Evolutionary conservation across 2,888 invertebrate species (phyloP).

Genomic region (Drosophila bunnanda): DNA sequence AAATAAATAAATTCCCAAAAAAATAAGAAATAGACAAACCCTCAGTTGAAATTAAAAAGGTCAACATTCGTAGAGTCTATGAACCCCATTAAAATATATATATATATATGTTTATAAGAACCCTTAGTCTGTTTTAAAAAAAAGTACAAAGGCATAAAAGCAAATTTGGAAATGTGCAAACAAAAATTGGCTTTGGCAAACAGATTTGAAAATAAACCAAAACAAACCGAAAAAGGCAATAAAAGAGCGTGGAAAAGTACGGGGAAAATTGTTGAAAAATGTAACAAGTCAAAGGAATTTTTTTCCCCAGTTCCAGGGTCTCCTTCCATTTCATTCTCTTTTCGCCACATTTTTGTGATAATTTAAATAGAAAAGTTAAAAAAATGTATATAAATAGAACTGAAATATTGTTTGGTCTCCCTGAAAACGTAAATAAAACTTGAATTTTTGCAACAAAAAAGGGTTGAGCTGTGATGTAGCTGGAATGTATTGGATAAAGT

Average conservation of each 20-base stretch:
- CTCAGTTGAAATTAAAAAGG: not conserved
- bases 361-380: slow-evolving; percentile 35
- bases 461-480: not conserved
- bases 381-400: slow-evolving; percentile 4
- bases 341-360: slow-evolving; percentile 29
- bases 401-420: slow-evolving; percentile 11
- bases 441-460: slow-evolving; percentile 12
- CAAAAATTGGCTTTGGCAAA: slow-evolving; percentile 34
- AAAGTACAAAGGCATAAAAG: slow-evolving; percentile 28
- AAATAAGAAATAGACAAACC: not conserved
- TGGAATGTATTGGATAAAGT: not conserved
- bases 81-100: slow-evolving; percentile 13
- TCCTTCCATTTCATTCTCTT: not conserved
- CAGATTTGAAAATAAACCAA: slow-evolving; percentile 42
- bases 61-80: slow-evolving; percentile 12
- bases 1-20: not conserved
- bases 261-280: slow-evolving; percentile 38
- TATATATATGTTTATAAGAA: not conserved
- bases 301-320: slow-evolving; percentile 4
- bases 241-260: slow-evolving; percentile 26
- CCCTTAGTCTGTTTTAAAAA: not conserved
- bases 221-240: slow-evolving; percentile 30
- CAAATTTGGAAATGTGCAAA: slow-evolving; percentile 29
- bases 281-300: slow-evolving; percentile 44
- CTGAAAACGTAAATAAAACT: slow-evolving; percentile 25